Evolutionary conservation across 2,888 invertebrate species (phyloP).

Genomic region (Linnaemya tessellans): DNA sequence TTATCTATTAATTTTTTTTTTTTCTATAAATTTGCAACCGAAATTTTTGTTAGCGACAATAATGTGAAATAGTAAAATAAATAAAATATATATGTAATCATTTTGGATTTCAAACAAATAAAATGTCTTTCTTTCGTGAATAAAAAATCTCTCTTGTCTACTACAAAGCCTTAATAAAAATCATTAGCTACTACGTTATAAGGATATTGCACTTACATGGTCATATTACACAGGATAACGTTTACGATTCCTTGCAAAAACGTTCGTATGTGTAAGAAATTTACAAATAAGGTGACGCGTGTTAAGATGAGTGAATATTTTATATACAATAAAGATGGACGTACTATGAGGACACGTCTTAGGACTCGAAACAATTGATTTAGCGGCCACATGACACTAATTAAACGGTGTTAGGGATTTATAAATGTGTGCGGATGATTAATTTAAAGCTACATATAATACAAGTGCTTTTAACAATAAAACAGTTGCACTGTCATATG

Average conservation of each 20-base stretch:
- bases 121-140: constrained; percentile 30
- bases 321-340: constrained; percentile 52
- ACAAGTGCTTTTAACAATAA: constrained; percentile 50
- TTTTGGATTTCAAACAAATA: no score
- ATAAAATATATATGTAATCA: no score
- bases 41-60: neutral
- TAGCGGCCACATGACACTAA: constrained; percentile 33
- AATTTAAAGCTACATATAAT: constrained; percentile 38
- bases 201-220: constrained; percentile 61
- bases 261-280: constrained; percentile 22
- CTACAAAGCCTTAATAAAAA: constrained; percentile 50
- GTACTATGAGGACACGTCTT: constrained; percentile 21
- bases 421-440: constrained; percentile 5
- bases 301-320: constrained; percentile 46
- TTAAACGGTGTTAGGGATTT: constrained; percentile 48
- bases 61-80: constrained; percentile 10
- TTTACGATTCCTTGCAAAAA: constrained; percentile 33
- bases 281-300: constrained; percentile 35
- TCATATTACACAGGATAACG: constrained; percentile 51
- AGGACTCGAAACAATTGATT: constrained; percentile 37
- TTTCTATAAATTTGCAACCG: neutral
- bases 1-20: neutral
- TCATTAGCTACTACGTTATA: constrained; percentile 51
- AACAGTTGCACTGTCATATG: constrained; percentile 39
- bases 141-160: constrained; percentile 33